Evolutionary conservation across 1,140 invertebrate genomes (phyloP).

Genomic region (Steinernema feltiae): DNA sequence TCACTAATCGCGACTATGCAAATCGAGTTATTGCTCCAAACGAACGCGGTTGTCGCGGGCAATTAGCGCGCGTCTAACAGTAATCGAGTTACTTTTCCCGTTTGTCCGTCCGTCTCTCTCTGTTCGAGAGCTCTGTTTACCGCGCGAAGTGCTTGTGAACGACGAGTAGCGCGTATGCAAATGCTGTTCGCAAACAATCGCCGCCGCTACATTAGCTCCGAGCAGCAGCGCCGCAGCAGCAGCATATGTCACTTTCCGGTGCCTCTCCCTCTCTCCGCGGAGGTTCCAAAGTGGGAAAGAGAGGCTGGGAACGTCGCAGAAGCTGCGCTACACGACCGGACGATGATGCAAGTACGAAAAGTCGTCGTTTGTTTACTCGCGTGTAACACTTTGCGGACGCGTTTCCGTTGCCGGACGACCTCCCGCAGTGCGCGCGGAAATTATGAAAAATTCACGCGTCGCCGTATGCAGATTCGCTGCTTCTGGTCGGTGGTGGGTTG

Average conservation of each 20-base stretch:
- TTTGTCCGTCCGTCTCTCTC: background rate
- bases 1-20: slow-evolving; percentile 15
- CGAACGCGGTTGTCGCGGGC: background rate
- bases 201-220: background rate
- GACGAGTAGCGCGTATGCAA: background rate
- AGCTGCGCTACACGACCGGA: too few species aligned
- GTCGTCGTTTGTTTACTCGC: background rate
- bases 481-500: too few species aligned
- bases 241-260: background rate
- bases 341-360: too few species aligned
- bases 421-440: background rate
- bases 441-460: slow-evolving; percentile 12
- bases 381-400: background rate
- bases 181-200: background rate
- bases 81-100: background rate
- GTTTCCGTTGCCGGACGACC: background rate
- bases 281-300: background rate
- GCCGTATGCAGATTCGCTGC: slow-evolving; percentile 9
- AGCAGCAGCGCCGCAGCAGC: background rate
- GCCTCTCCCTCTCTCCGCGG: background rate
- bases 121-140: background rate
- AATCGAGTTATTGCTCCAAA: background rate
- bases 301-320: too few species aligned
- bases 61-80: slow-evolving; percentile 5
- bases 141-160: background rate